A percentile compares a stretch with the other conserved stretches of the same genome.
Conservation (phyloP, 30 jellyfish, hydroid and myxozoan genomes). For the Hydra vulgaris region DNA sequence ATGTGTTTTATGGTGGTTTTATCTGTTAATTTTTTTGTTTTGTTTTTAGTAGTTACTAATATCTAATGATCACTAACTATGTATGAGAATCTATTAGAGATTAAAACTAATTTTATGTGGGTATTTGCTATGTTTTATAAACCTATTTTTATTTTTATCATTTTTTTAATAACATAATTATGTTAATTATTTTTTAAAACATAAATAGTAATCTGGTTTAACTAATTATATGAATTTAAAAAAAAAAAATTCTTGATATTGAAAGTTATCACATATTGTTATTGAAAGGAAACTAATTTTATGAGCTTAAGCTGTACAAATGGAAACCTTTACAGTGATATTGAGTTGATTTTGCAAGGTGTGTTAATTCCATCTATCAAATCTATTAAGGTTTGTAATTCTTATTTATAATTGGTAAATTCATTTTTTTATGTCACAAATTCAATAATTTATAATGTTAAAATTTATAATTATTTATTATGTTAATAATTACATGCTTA, state of each 20-base stretch:
- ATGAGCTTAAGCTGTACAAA: conserved; percentile 60
- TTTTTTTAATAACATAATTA: too few species aligned
- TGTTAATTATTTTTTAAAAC: too few species aligned
- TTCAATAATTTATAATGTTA: too few species aligned
- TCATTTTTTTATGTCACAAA: background rate
- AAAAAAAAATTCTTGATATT: background rate
- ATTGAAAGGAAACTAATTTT: conserved; percentile 47
- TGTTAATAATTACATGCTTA: too few species aligned
- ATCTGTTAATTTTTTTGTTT: background rate
- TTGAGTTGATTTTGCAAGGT: conserved; percentile 45
- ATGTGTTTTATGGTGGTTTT: background rate
- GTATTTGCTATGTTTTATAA: too few species aligned
- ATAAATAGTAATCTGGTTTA: background rate
- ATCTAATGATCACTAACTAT: background rate
- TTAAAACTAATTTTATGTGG: background rate
- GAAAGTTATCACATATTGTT: background rate
- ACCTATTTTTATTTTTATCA: background rate
- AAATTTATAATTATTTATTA: too few species aligned
- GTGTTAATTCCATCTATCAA: conserved; percentile 56
- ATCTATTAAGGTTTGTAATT: conserved; percentile 35
- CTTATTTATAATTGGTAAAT: background rate
- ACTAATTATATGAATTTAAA: background rate
- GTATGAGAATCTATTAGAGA: background rate
- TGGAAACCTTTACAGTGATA: conserved; percentile 42
- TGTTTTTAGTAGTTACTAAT: background rate